Base-by-base conservation (phyloP, 2,797 vertebrate species). In the Siniperca obscura region DNA sequence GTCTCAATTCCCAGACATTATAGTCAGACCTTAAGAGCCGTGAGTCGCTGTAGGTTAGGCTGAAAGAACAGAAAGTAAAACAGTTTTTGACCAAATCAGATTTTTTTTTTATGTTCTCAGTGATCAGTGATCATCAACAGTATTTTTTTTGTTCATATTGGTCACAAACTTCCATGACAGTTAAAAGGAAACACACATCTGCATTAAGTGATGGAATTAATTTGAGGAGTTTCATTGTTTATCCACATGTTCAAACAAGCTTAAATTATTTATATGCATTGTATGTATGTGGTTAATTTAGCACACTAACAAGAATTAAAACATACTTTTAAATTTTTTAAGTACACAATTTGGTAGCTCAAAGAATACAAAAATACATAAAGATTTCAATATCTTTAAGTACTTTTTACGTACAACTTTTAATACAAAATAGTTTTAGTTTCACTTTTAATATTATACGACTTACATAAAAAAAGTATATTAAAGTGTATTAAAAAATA, bases 1-100 rank as follows among this genome's bases (percentile, higher is more conserved):
- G 78, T 90, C 86, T 91, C 90, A 87, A 82, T 88, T 90, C 81
- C 78, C 84, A 91, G 91, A 91, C 88, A 30, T 76, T 46, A 44
- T 73, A 83, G 84, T 87, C 88, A 87, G 81, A 75, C 86, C 70
- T 48, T 3, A 81, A 72, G 61, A 38, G 40, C 25, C 25, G 17
- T 16, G 40, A 72, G 72, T 16, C 0, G 36, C 12, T 77, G 46
- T 27, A 64, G 61, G 56, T 82, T 42, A 46, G n/a, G 50, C 22
- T 1, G 3, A 69, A 73, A 36, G 40, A 12, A 30, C 57, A 57
- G 27, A 71, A 46, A 46, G 30, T 22, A 9, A 68, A 52, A 73
- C 53, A 50, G 34, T 10, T 77, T 78, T 30, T 50, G 19, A 38
- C 17, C 9, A 53, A 52, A 72, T 76, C 0, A 14, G 12, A 8